Base-by-base conservation (phyloP, 2,113 vertebrate species). In the Rhinolophus ferrumequinum region DNA sequence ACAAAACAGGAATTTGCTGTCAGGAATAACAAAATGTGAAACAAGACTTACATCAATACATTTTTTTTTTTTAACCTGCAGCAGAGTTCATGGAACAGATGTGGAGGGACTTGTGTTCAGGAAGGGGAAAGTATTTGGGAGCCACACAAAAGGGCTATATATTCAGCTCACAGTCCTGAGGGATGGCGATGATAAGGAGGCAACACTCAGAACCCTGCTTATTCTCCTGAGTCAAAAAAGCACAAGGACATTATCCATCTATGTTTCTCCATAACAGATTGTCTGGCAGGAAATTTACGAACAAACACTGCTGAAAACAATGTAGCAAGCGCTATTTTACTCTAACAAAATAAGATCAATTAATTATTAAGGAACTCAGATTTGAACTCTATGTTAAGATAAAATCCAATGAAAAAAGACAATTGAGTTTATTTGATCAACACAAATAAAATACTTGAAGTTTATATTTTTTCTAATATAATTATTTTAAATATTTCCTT, bases 21-120 rank as follows among this genome's bases (percentile, higher is more conserved):
- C 97, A 98, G 97, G 86, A 97, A 97, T 93, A 98, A 97, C 93
- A 98, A 95, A 98, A 98, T 98, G 97, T 97, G 54, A 89, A 98
- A 87, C 5, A 94, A 90, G 92, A 96, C 88, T 96, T 97, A 79
- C 67, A 98, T 98, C 97, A 98, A 87, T 98, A 95, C 69, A 60
- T 41, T 88, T 60, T 91, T 41, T 77, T 90, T 38, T 35, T 98
- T 97, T 95, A 97, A 97, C 96, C 88, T 98, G 97, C 95, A 97
- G 81, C 47, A 91, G 66, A 93, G 10, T 33, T 60, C 79, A 13
- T 90, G 0, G 64, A 98, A 97, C 97, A 98, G 97, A 98, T 98
- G 97, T 97, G 91, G 52, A 47, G 21, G 91, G 97, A 98, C 97
- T 98, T 98, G 89, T 97, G 90, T 47, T 83, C 35, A 93, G 92